These are phyloP conservation scores for Lithodes maja DNA, from an alignment of 2,888 invertebrate species.

Conservation along the genomic window DNA sequence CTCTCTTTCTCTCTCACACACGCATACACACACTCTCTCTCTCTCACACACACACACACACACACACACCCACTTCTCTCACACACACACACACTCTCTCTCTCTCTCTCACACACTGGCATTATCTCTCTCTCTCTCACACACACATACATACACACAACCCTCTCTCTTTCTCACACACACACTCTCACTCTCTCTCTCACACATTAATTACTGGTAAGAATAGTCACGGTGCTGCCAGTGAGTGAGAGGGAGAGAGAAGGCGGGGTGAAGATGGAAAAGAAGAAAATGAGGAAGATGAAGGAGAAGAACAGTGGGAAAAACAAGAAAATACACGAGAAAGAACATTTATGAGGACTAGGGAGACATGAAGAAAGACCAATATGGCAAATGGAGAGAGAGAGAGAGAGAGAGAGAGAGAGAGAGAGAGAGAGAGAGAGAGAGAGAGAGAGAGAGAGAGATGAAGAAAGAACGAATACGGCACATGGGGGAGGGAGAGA, in stretches of 20 bases:
- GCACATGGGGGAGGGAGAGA: neutral
- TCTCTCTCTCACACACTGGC: neutral
- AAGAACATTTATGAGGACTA: neutral
- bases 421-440: constrained; percentile 12
- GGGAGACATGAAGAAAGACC: neutral
- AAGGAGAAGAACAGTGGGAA: neutral
- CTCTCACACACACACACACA: neutral
- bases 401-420: neutral
- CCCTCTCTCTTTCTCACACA: neutral
- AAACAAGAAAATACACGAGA: neutral
- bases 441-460: neutral
- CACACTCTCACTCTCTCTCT: no score
- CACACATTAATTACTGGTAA: no score
- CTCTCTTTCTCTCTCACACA: neutral
- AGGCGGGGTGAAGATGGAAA: neutral
- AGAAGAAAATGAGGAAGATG: neutral
- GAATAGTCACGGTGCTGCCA: no score
- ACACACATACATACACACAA: neutral
- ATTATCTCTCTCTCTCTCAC: neutral
- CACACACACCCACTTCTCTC: neutral
- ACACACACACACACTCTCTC: neutral
- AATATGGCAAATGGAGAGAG: neutral
- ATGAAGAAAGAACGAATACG: neutral
- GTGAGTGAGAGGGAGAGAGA: neutral
- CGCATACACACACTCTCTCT: neutral